A percentile compares a stretch with the other conserved stretches of the same genome.
Conservation (phyloP, 2,113 vertebrate species). For the Bubo blakistoni region DNA sequence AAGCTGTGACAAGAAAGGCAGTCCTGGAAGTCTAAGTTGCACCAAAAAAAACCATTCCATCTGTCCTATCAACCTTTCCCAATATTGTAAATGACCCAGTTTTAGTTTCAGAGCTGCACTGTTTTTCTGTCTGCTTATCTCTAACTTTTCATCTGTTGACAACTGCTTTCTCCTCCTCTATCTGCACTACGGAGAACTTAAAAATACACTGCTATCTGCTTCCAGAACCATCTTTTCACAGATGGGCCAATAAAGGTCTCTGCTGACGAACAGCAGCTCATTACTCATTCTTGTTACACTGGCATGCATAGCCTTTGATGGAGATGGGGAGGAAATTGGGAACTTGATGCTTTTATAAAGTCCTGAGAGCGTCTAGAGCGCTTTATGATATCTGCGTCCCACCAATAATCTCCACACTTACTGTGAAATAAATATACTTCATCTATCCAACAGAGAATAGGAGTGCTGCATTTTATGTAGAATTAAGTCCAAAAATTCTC, state of each 20-base stretch:
- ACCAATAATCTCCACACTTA: neutral
- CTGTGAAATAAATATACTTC: neutral
- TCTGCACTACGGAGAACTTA: neutral
- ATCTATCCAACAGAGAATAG: neutral
- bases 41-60: neutral
- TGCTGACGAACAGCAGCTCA: neutral
- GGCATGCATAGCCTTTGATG: neutral
- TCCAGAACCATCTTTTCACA: neutral
- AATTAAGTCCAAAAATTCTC: neutral
- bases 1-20: neutral
- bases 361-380: neutral
- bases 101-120: neutral
- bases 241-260: constrained; percentile 14
- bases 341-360: neutral
- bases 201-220: neutral
- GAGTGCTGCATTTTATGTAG: neutral
- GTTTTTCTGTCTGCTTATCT: neutral
- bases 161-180: neutral
- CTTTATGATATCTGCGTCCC: neutral
- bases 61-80: neutral
- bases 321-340: neutral
- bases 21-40: neutral
- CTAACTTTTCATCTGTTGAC: neutral
- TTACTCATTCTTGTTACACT: neutral
- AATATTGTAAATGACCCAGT: neutral